These are phyloP conservation scores for Rhogogaster chlorosoma DNA, from an alignment of 2,888 invertebrate species.

Conservation along the genomic window DNA sequence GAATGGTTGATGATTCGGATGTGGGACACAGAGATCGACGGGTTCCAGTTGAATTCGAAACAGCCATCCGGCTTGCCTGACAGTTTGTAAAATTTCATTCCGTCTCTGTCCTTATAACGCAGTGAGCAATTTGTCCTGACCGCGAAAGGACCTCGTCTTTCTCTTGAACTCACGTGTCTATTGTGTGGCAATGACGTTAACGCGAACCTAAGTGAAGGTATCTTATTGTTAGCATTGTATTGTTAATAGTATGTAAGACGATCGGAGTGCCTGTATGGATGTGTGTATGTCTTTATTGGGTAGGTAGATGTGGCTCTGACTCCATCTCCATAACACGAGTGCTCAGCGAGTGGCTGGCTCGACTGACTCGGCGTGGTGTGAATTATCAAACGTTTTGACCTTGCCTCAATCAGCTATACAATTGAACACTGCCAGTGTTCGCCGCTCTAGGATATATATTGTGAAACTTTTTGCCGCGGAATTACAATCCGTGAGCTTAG, in stretches of 20 bases:
- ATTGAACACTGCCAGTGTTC: constrained; percentile 5
- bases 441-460: not conserved
- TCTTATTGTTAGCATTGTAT: not conserved
- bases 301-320: constrained; percentile 10
- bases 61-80: not conserved
- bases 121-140: constrained; percentile 2
- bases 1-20: not conserved
- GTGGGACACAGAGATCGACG: not conserved
- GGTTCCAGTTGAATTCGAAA: not conserved
- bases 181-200: constrained; percentile 8
- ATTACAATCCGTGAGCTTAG: not conserved
- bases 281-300: constrained; percentile 7
- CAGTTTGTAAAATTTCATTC: not conserved
- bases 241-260: not conserved
- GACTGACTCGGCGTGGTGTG: constrained; percentile 8
- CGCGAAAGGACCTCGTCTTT: constrained; percentile 10
- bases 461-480: not conserved
- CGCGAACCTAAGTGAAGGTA: constrained; percentile 18
- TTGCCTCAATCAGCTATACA: constrained; percentile 37
- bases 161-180: not conserved
- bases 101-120: not conserved
- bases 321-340: constrained; percentile 10
- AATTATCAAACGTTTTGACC: constrained; percentile 43
- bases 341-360: not conserved
- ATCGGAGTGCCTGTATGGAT: not conserved